Conservation (phyloP, 2,113 vertebrate genomes). For the Gasterosteus nipponicus region DNA sequence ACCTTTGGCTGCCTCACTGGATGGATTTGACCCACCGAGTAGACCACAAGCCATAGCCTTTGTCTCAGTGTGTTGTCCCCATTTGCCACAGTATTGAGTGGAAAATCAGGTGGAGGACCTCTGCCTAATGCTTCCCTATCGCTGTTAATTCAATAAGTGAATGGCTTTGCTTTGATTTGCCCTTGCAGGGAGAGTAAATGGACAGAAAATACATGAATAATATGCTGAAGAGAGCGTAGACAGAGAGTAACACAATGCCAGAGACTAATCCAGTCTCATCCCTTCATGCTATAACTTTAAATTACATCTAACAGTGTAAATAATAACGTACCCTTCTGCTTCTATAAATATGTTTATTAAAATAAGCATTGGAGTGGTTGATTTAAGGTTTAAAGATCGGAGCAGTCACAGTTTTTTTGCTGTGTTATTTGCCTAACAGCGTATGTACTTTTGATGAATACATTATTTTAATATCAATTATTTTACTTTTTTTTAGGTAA, state of each 20-base stretch:
- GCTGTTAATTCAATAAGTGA: conserved; percentile 78
- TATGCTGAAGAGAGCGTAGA: conserved; percentile 37
- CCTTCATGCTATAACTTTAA: conserved; percentile 15
- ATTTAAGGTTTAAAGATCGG: too few relatives aligned
- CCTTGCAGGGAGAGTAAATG: conserved; percentile 60
- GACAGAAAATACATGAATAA: conserved; percentile 59
- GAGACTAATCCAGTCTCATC: conserved; percentile 25
- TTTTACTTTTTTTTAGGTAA: too few relatives aligned
- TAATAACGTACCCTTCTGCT: conserved; percentile 3
- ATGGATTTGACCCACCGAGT: conserved; percentile 42
- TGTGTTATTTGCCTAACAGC: too few relatives aligned
- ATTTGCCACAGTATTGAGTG: conserved; percentile 61
- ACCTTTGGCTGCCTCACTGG: conserved; percentile 21
- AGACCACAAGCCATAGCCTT: conserved; percentile 49
- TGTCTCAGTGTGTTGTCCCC: conserved; percentile 45
- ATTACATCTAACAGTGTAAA: conserved; percentile 4
- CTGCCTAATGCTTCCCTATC: conserved; percentile 74
- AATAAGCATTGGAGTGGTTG: too few relatives aligned
- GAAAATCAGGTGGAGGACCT: conserved; percentile 64
- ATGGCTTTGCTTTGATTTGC: conserved; percentile 58
- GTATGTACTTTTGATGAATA: too few relatives aligned
- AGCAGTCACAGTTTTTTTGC: too few relatives aligned
- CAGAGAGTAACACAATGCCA: conserved; percentile 34
- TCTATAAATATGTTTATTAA: too few relatives aligned
- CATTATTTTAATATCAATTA: too few relatives aligned